Evolutionary conservation across 2,113 vertebrate species (phyloP).

Genomic region (Platanista minor): DNA sequence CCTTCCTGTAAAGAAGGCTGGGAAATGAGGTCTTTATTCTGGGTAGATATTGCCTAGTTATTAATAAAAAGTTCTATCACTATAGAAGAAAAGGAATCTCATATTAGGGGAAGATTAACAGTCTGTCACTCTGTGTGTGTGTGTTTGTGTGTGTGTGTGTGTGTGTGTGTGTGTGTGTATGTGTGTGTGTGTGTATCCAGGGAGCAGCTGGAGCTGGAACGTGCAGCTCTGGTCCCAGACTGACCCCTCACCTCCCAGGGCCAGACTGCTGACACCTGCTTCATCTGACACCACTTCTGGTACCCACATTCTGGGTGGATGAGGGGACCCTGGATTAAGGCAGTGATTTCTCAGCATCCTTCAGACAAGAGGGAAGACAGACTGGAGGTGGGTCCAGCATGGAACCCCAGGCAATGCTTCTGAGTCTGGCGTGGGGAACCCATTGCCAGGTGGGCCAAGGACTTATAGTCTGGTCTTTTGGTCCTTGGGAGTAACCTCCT

Average conservation of each 20-base stretch:
- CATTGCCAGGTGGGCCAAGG: background rate
- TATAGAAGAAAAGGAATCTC: background rate
- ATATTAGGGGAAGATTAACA: background rate
- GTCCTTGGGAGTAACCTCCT: background rate
- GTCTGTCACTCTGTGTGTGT: background rate
- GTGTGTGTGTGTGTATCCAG: too few relatives aligned
- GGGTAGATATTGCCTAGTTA: background rate
- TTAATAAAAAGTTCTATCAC: background rate
- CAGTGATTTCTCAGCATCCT: background rate
- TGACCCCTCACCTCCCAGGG: background rate
- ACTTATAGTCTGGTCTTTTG: background rate
- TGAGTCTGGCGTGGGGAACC: background rate
- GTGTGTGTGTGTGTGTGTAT: background rate
- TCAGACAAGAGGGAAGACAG: background rate
- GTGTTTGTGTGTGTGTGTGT: too few relatives aligned
- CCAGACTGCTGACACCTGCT: background rate
- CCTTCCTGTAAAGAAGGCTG: background rate
- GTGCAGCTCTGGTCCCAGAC: background rate
- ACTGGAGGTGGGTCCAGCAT: background rate
- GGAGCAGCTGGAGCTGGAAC: background rate
- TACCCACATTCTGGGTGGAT: background rate
- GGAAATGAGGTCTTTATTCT: constrained; percentile 11
- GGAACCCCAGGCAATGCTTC: background rate
- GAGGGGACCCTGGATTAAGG: background rate
- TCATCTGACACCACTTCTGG: background rate